Evolutionary conservation across 2,113 vertebrate genomes (phyloP), one percentile per base, ranked within the genome.

Genomic region (Oceanites oceanicus): DNA sequence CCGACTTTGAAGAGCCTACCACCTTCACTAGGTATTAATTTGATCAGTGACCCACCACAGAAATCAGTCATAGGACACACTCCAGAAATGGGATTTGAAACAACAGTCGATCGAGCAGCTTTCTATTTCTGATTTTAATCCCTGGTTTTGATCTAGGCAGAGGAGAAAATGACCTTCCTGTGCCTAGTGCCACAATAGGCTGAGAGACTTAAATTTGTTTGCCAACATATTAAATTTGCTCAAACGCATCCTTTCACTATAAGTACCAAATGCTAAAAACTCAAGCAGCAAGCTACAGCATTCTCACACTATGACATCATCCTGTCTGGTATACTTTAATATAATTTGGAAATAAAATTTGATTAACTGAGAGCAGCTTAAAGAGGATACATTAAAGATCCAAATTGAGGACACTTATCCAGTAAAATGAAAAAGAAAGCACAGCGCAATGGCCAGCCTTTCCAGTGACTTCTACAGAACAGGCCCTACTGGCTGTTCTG

Each of bases 261-360:
- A 96, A 97, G 92, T 73, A 96, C 36, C 90, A 91, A 98, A 96
- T 47, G 36, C 79, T 95, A 95, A 87, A 94, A 98, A 88, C 87
- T 96, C 78, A 88, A 97, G 88, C 79, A 96, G 86, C 87, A 97
- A 97, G 96, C 92, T 95, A 72, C 68, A 96, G 92, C 95, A 94
- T 96, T 97, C 95, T 97, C 90, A 97, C 71, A 96, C 65, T 85
- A 97, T 98, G 97, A 98, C 95, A 98, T 98, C 98, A 98, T 61
- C 77, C 77, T 88, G 96, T 97, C 97, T 98, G 96, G 86, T 96
- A 96, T 67, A 96, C 94, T 97, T 98, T 97, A 98, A 97, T 95
- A 94, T 36, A 94, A 97, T 97, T 95, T 96, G 56, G 42, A 97
- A 96, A 96, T 92, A 95, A 96, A 98, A 98, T 96, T 87, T 95